Percentiles rank a stretch among this genome's conserved stretches.
phyloP scores from a whole-genome alignment of 2,888 invertebrate species.

The Chalcis sispes region DNA sequence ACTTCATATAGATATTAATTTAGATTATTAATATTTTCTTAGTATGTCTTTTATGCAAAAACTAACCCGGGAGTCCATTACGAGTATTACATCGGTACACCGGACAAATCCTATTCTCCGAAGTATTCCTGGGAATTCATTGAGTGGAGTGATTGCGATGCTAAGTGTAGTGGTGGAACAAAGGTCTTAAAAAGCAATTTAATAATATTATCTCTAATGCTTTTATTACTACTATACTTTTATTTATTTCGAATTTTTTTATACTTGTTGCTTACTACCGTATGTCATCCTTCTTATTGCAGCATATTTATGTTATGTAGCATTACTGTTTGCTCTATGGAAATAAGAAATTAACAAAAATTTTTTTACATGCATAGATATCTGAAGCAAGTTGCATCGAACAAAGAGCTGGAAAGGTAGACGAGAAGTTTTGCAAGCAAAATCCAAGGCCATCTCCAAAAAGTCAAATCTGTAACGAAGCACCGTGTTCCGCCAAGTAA shows the following conservation, averaged over 20 bases:
- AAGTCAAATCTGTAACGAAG: slow-evolving; percentile 76
- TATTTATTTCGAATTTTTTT: no score
- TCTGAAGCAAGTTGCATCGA: slow-evolving; percentile 80
- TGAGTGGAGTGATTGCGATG: slow-evolving; percentile 88
- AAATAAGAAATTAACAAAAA: no score
- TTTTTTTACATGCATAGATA: slow-evolving; percentile 57
- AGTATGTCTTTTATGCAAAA: slow-evolving; percentile 68
- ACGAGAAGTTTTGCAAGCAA: slow-evolving; percentile 76
- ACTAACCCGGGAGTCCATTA: slow-evolving; percentile 88
- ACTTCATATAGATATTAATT: neutral
- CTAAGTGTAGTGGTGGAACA: slow-evolving; percentile 87
- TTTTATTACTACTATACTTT: no score
- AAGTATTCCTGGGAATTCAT: slow-evolving; percentile 85
- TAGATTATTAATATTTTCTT: neutral
- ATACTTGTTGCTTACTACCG: no score
- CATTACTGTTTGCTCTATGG: no score
- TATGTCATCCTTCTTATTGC: no score
- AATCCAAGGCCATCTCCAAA: slow-evolving; percentile 73
- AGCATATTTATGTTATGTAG: no score
- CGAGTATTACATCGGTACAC: slow-evolving; percentile 84
- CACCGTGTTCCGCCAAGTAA: slow-evolving; percentile 77
- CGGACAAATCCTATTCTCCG: slow-evolving; percentile 78
- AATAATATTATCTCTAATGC: neutral
- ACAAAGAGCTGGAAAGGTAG: slow-evolving; percentile 79
- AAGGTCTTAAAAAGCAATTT: slow-evolving; percentile 70